Base-by-base conservation (phyloP, 2,888 invertebrate species). In the Lymantria monacha region DNA sequence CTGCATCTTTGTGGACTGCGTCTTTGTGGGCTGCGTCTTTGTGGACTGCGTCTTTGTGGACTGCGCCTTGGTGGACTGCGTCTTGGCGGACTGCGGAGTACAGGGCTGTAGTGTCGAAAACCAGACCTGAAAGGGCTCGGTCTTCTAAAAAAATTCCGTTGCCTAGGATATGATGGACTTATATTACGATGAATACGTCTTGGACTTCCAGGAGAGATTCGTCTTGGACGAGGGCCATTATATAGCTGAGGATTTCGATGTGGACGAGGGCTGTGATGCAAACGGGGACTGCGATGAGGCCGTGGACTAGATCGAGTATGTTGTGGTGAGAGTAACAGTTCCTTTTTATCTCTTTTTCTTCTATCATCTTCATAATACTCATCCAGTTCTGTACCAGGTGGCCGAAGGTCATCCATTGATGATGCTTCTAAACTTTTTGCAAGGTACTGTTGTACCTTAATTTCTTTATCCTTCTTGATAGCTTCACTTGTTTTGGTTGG, bases 301-400 rank as follows among this genome's bases (percentile, higher is more conserved):
- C 9, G 30, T 3, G 31, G 41, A 11, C 38, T 46, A 10, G 8
- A 31, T 1, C 11, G 42, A 5, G 10, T 10, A 11, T 42, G n/a
- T 42, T 42, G 14, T 40, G 13, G n/a, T 40, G 40, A n/a, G 9
- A 15, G 15, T 7, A 1, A 2, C 14, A 15, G 9, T 9, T 41
- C 9, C 10, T 15, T n/a, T 41, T 42, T 42, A n/a, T 42, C 30
- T 30, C 11, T 30, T 14, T 41, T 38, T n/a, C n/a, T 41, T 41
- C 14, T 41, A 22, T 48, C 46, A 51, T 76, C 74, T 9, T 66
- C 65, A 36, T 72, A 86, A 59, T 79, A 88, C 48, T 87, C 89
- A 44, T 91, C 91, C 0, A 91, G 74, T 59, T 91, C 91, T 0
- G 91, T 91, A 9, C 91, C 91, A 30, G 91, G 91, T 0, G 91